phyloP scores from a whole-genome alignment of 2,888 invertebrate species.

The Drosophila bunnanda region DNA sequence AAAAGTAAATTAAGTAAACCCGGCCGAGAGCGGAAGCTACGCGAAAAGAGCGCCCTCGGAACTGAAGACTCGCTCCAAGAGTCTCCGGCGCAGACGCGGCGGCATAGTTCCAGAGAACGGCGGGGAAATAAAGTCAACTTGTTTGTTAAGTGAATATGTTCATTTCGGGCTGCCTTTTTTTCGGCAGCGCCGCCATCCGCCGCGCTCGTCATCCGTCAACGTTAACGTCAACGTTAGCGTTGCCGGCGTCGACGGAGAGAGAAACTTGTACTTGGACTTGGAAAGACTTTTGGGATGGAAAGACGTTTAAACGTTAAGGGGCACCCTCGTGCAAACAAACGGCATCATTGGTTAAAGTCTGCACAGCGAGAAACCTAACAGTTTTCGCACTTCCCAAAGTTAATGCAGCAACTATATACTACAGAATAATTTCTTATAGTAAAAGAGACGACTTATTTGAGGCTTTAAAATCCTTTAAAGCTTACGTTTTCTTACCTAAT shows the following conservation, averaged over 20 bases:
- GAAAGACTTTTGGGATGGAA: constrained; percentile 14
- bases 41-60: constrained; percentile 57
- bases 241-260: constrained; percentile 45
- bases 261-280: constrained; percentile 67
- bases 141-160: constrained; percentile 80
- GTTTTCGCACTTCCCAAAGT: background rate
- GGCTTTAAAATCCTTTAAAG: no score
- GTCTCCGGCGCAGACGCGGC: constrained; percentile 53
- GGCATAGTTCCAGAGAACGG: constrained; percentile 68
- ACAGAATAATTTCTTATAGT: no score
- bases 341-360: constrained; percentile 72
- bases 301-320: constrained; percentile 40
- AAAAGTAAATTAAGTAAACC: constrained; percentile 65
- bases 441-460: no score
- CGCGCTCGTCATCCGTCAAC: constrained; percentile 60
- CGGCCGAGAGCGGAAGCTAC: constrained; percentile 69
- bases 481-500: no score
- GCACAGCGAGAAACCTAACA: constrained; percentile 11
- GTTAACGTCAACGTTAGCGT: constrained; percentile 37
- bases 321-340: constrained; percentile 66
- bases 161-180: constrained; percentile 62
- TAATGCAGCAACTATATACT: background rate
- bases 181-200: constrained; percentile 62
- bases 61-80: constrained; percentile 16
- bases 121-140: constrained; percentile 80